Conservation (phyloP, 2,797 vertebrate genomes). For the Oreochromis grahami region DNA sequence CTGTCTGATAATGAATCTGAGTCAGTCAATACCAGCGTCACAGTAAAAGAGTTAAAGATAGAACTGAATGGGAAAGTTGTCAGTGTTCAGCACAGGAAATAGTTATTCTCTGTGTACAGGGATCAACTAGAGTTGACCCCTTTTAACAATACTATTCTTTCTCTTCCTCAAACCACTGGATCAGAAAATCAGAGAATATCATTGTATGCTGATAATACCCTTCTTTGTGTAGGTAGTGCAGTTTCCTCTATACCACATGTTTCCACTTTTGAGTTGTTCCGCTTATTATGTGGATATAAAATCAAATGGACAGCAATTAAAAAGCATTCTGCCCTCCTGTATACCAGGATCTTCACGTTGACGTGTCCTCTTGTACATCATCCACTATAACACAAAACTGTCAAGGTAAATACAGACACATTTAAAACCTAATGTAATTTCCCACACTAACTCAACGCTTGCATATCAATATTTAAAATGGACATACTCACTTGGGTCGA, state of each 20-base stretch:
- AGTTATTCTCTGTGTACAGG: neutral
- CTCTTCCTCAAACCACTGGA: neutral
- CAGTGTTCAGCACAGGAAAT: neutral
- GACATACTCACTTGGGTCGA: neutral
- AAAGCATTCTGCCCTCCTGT: neutral
- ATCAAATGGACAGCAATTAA: neutral
- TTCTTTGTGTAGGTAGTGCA: neutral
- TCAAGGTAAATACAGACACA: neutral
- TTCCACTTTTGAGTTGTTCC: neutral
- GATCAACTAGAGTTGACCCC: neutral
- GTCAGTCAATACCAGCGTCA: neutral
- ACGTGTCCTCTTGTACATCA: neutral
- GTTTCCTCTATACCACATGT: neutral
- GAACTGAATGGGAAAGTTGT: neutral
- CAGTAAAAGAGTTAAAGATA: neutral
- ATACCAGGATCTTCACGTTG: neutral
- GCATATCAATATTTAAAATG: neutral
- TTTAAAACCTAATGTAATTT: neutral
- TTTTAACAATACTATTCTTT: neutral
- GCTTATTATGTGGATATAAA: neutral
- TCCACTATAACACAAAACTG: neutral
- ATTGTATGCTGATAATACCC: neutral
- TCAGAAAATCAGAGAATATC: neutral
- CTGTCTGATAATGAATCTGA: neutral
- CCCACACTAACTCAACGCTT: neutral